These are phyloP conservation scores for Myripristis jacobus DNA, from an alignment of 2,797 vertebrate genomes.

Conservation along the genomic window DNA sequence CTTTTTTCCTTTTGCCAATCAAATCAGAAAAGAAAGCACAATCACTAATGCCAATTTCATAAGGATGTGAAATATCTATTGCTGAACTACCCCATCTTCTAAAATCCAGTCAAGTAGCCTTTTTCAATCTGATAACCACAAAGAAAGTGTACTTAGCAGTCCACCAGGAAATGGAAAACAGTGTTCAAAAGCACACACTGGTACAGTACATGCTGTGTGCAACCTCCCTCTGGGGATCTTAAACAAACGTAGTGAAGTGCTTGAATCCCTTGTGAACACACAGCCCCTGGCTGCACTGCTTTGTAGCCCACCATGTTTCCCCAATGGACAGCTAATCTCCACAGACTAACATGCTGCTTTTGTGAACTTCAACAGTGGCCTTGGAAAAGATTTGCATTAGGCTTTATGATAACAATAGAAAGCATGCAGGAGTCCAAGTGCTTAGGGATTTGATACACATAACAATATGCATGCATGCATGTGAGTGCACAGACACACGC, in stretches of 20 bases:
- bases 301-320: slow-evolving; percentile 77
- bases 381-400: slow-evolving; percentile 65
- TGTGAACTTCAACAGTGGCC: slow-evolving; percentile 70
- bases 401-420: slow-evolving; percentile 61
- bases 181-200: slow-evolving; percentile 61
- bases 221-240: slow-evolving; percentile 69
- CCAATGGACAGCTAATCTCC: slow-evolving; percentile 70
- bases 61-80: slow-evolving; percentile 22
- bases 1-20: slow-evolving; percentile 61
- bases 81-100: slow-evolving; percentile 31
- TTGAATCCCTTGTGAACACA: slow-evolving; percentile 72
- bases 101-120: slow-evolving; percentile 34
- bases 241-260: slow-evolving; percentile 75
- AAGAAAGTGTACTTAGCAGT: slow-evolving; percentile 58
- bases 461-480: slow-evolving; percentile 23
- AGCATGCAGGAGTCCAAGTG: slow-evolving; percentile 47
- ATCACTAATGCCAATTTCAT: slow-evolving; percentile 45
- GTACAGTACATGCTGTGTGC: slow-evolving; percentile 50
- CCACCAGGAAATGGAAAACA: slow-evolving; percentile 54
- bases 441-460: slow-evolving; percentile 46
- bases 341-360: slow-evolving; percentile 67
- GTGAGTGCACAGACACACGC: slow-evolving; percentile 17
- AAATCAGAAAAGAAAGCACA: slow-evolving; percentile 33
- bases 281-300: slow-evolving; percentile 72
- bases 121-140: slow-evolving; percentile 48